phyloP scores from a whole-genome alignment of 2,888 invertebrate genomes.

The Pheosia gnoma region DNA sequence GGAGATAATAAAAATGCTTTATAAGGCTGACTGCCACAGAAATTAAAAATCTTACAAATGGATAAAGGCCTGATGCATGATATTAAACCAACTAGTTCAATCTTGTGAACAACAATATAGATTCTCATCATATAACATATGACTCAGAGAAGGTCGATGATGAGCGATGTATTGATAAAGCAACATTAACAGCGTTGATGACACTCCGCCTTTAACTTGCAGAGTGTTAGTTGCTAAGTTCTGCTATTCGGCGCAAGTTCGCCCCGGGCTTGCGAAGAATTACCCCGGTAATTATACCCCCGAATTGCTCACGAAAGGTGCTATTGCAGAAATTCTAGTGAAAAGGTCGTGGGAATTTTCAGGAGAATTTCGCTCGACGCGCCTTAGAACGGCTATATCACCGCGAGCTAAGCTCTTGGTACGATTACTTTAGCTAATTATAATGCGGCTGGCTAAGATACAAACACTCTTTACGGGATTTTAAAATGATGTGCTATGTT shows the following conservation, averaged over 20 bases:
- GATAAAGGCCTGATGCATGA: too few relatives aligned
- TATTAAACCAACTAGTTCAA: too few relatives aligned
- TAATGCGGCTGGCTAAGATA: background rate
- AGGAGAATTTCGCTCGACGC: background rate
- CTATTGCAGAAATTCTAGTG: constrained; percentile 29
- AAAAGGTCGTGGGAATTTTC: constrained; percentile 1
- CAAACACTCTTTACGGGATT: background rate
- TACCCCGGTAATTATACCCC: constrained; percentile 52
- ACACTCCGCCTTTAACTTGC: constrained; percentile 31
- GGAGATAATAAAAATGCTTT: too few relatives aligned
- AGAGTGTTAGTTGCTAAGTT: constrained; percentile 39
- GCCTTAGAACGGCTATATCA: background rate
- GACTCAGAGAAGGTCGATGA: too few relatives aligned
- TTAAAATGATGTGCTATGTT: background rate
- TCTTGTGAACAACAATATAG: too few relatives aligned
- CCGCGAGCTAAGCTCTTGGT: background rate
- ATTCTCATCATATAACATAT: too few relatives aligned
- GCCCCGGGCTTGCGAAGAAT: constrained; percentile 45
- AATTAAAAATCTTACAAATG: too few relatives aligned
- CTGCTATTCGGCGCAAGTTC: constrained; percentile 37
- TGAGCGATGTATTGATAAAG: background rate
- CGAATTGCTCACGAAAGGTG: constrained; percentile 29
- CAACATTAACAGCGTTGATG: background rate
- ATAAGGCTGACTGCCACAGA: too few relatives aligned
- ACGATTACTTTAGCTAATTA: background rate